Percentiles rank a stretch among this genome's conserved stretches.
phyloP scores from a whole-genome alignment of 2,888 invertebrate species.

The Phytoseiulus persimilis region DNA sequence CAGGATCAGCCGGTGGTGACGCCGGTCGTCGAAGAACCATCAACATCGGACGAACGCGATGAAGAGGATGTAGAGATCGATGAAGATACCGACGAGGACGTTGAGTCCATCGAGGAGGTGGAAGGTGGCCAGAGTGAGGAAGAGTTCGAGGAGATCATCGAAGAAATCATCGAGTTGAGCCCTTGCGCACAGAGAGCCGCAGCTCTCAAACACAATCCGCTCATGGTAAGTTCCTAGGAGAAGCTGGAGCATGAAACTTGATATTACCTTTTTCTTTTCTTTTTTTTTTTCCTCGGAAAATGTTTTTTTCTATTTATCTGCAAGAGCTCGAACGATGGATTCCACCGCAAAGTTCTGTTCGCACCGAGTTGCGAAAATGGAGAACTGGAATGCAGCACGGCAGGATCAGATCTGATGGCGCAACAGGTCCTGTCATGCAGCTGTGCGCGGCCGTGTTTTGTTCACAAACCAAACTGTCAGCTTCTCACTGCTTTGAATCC shows the following conservation, averaged over 20 bases:
- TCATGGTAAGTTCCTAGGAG: not conserved
- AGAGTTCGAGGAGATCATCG: slow-evolving; percentile 30
- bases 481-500: too few relatives aligned
- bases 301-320: too few relatives aligned
- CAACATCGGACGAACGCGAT: not conserved
- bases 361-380: too few relatives aligned
- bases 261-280: too few relatives aligned
- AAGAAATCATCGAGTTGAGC: slow-evolving; percentile 34
- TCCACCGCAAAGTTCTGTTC: too few relatives aligned
- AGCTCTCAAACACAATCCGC: slow-evolving; percentile 26
- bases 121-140: slow-evolving; percentile 9
- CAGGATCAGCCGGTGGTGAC: slow-evolving; percentile 21
- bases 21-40: slow-evolving; percentile 31
- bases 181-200: slow-evolving; percentile 21
- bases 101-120: slow-evolving; percentile 23
- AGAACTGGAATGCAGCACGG: too few relatives aligned
- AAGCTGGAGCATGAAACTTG: too few relatives aligned
- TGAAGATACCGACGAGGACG: slow-evolving; percentile 24
- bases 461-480: too few relatives aligned
- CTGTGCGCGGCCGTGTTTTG: too few relatives aligned
- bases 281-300: too few relatives aligned
- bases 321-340: too few relatives aligned
- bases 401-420: not conserved
- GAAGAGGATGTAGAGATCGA: not conserved
- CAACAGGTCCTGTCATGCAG: too few relatives aligned